phyloP scores from a whole-genome alignment of 2,888 invertebrate genomes.

The Ormyrus thymus region DNA sequence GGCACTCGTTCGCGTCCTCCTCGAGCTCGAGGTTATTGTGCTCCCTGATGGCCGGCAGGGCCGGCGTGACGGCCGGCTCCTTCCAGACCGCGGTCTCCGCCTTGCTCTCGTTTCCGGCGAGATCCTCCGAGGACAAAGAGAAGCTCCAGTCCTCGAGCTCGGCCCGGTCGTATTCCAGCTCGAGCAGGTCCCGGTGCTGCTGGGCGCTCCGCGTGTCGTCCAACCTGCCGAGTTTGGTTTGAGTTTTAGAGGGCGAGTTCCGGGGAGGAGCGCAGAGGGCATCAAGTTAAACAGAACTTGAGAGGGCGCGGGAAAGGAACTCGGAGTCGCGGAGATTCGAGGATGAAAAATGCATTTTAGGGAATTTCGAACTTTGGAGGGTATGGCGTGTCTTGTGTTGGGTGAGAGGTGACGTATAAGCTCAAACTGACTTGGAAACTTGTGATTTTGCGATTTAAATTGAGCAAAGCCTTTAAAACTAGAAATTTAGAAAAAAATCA shows the following conservation, averaged over 20 bases:
- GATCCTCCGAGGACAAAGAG: slow-evolving; percentile 83
- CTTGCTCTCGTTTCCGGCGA: slow-evolving; percentile 75
- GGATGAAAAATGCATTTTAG: background rate
- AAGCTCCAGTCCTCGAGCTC: slow-evolving; percentile 89
- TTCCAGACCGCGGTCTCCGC: slow-evolving; percentile 57
- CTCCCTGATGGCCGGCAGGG: slow-evolving; percentile 84
- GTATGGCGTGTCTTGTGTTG: background rate
- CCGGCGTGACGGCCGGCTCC: slow-evolving; percentile 72
- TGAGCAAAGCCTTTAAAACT: too few species aligned
- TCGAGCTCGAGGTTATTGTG: slow-evolving; percentile 84
- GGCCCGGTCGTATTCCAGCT: slow-evolving; percentile 84
- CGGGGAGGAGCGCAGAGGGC: too few species aligned
- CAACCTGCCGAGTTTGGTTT: slow-evolving; percentile 71
- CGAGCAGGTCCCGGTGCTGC: slow-evolving; percentile 82
- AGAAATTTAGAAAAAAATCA: background rate
- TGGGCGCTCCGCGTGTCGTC: slow-evolving; percentile 84
- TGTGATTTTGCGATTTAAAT: too few species aligned
- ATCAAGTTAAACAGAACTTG: too few species aligned
- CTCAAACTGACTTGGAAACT: too few species aligned
- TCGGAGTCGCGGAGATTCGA: background rate
- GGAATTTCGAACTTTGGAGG: background rate
- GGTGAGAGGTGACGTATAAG: background rate
- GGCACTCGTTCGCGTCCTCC: slow-evolving; percentile 84
- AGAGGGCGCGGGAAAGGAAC: too few species aligned
- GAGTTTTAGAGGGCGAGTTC: too few species aligned